Evolutionary conservation across 2,888 invertebrate genomes (phyloP), one percentile per base, ranked within the genome.

Genomic region (Papilio demoleus): DNA sequence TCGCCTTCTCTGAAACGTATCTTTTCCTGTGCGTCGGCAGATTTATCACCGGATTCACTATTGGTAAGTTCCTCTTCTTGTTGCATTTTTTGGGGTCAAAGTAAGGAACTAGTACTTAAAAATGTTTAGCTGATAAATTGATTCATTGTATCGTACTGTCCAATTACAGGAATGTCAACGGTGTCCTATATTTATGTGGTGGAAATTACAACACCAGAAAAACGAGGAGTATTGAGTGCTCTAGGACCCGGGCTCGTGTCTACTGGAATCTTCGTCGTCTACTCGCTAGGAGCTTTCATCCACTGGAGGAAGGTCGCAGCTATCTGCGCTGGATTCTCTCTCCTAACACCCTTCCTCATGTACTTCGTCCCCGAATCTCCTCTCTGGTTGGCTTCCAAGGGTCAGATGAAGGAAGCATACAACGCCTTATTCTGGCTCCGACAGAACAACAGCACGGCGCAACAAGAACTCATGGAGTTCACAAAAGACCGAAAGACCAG

Each of bases 231-330:
- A 65, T 88, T 96, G 9, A 95, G 95, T 72, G 95, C 95, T 0
- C 80, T 95, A 24, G 96, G 96, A 0, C 96, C 96, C 0, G 94
- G 95, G 0, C 87, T 95, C 71, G 96, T 95, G 24, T 96, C 96
- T 0, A 93, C 95, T 2, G 96, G 96, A 0, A 96, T 96, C 69
- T 93, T 96, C 70, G 85, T 95, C 63, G 94, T 95, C 2, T 96
- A 96, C 85, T 93, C 94, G 0, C 79, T 95, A 11, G 96, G 96
- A 24, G 94, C 95, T 12, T 90, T 95, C 77, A 85, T 95, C 9
- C 93, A 94, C 68, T 96, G 96, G 96, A 91, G 95, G 70, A 93
- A 92, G 67, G 94, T 95, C 0, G 95, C 95, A 0, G 93, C 94
- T 1, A 92, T 95, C 42, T 95, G 95, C 79, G 94, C 95, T 0